A percentile compares a stretch with the other conserved stretches of the same genome.
phyloP scores from a whole-genome alignment of 2,113 vertebrate species.

The Caretta caretta region DNA sequence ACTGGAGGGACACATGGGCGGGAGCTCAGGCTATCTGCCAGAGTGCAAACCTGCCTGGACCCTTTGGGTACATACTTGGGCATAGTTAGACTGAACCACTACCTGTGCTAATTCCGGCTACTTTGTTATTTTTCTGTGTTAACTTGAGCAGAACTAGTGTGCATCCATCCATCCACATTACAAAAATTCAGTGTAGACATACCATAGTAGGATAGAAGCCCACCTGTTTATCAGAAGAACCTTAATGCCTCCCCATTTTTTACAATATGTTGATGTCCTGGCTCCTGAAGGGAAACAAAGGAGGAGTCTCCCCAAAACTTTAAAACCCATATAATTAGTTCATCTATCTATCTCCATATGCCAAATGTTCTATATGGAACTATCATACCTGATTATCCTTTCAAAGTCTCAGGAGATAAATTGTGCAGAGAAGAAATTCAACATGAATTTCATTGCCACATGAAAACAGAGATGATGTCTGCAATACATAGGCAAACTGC shows the following conservation, averaged over 20 bases:
- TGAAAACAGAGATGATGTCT: not conserved
- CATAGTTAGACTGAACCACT: not conserved
- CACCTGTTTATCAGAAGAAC: not conserved
- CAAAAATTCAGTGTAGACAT: not conserved
- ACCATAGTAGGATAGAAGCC: not conserved
- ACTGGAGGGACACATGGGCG: not conserved
- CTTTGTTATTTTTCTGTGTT: not conserved
- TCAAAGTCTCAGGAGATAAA: not conserved
- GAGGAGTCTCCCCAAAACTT: not conserved
- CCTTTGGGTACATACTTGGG: too few relatives aligned
- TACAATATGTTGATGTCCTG: not conserved
- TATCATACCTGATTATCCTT: not conserved
- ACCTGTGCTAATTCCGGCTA: too few relatives aligned
- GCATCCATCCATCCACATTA: not conserved
- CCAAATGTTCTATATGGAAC: not conserved
- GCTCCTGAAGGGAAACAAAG: not conserved
- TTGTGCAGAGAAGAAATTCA: not conserved
- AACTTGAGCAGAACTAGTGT: not conserved
- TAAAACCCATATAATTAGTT: not conserved
- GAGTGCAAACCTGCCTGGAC: not conserved
- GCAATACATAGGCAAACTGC: not conserved
- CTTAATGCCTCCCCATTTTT: not conserved
- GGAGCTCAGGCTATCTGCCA: too few relatives aligned
- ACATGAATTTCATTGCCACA: not conserved
- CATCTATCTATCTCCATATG: not conserved